Evolutionary conservation across 2,888 invertebrate species (phyloP), one percentile per base, ranked within the genome.

Genomic region (Microdon myrmicae): DNA sequence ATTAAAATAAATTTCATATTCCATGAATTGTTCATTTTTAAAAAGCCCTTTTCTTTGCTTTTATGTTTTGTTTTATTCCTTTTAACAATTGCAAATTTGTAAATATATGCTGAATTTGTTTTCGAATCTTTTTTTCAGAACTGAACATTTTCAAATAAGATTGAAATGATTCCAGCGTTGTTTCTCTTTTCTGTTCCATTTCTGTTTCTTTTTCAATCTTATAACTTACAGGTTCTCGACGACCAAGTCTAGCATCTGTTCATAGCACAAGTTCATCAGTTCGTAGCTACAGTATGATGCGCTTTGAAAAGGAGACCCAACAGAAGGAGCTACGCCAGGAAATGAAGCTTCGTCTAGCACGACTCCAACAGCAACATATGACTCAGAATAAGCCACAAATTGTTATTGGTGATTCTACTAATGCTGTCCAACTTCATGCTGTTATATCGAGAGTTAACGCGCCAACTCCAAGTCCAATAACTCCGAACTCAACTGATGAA

Each of bases 191-290:
- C 2, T 6, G n/a, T 14, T 31, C 14, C 7, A 14, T 16, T 20
- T 26, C 4, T 48, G 5, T 31, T 9, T 8, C 32, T 56, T 9
- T 34, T 31, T 34, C 22, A 22, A 20, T 25, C 5, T 22, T 6
- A 26, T 32, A 41, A 32, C n/a, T 25, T 31, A n/a, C 81, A 92
- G 92, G 91, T 85, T 91, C 91, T 76, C 85, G 92, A 84, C 87
- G 92, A 83, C 91, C 92, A 82, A 91, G 92, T 84, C 82, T 92
- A 83, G 89, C 88, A 70, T 92, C 92, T 68, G 84, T 92, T 72
- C 92, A 92, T 78, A 92, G 92, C 83, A 89, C 88, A 77, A 87
- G 88, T 71, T 91, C 89, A 61, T 92, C 92, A 39, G 86, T 90
- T 67, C 86, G 90, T 75, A 92, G 91, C 80, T 92, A 90, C 81